Evolutionary conservation across 2,797 vertebrate genomes (phyloP).

Genomic region (Syndactyla subalaris): DNA sequence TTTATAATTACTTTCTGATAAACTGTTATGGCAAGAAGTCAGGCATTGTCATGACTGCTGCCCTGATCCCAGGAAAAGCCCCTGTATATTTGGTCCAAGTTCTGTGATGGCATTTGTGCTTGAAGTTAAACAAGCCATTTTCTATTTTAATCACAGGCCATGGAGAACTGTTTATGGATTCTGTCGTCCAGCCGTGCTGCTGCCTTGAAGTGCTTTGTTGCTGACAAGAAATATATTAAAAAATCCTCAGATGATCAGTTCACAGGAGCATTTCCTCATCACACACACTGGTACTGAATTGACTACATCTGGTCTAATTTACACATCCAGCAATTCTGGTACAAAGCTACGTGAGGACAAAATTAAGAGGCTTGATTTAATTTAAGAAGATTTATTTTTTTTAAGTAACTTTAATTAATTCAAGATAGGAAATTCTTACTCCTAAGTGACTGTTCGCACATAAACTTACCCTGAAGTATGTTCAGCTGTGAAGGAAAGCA

Average conservation of each 20-base stretch:
- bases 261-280: background rate
- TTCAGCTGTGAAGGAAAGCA: slow-evolving; percentile 31
- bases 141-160: slow-evolving; percentile 6
- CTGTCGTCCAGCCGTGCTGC: background rate
- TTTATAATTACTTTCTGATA: background rate
- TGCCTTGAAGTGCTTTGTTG: slow-evolving; percentile 17
- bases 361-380: slow-evolving; percentile 30
- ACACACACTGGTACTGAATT: background rate
- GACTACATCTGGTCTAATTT: slow-evolving; percentile 24
- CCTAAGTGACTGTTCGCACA: background rate
- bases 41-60: background rate
- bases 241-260: slow-evolving; percentile 7
- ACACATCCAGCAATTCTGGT: background rate
- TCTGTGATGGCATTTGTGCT: background rate
- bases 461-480: slow-evolving; percentile 7
- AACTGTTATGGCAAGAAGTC: background rate
- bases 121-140: slow-evolving; percentile 27
- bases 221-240: slow-evolving; percentile 9
- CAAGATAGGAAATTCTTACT: slow-evolving; percentile 58
- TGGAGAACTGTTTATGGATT: slow-evolving; percentile 20
- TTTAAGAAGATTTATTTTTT: slow-evolving; percentile 12
- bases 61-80: background rate
- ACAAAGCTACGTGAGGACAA: background rate
- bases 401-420: slow-evolving; percentile 19
- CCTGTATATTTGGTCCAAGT: background rate